These are phyloP conservation scores for Nymphicus hollandicus DNA, from an alignment of 2,113 vertebrate species.

Conservation along the genomic window DNA sequence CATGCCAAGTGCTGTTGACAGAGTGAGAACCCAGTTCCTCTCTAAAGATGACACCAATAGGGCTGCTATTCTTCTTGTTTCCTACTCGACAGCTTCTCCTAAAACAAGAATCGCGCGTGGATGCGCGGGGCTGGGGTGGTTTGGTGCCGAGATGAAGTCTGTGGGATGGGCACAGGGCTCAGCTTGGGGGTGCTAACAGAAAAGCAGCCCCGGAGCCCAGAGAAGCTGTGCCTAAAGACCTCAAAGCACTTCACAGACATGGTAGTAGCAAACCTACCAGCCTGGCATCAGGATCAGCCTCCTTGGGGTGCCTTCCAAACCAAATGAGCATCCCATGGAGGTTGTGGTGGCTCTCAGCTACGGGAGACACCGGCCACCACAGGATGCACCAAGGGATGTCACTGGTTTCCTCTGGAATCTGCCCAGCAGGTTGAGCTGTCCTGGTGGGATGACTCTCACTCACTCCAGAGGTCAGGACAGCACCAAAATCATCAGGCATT, in stretches of 20 bases:
- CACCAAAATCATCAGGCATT: rapidly evolving
- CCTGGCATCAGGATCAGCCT: background rate
- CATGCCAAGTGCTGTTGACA: slow-evolving; percentile 75
- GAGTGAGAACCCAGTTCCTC: slow-evolving; percentile 78
- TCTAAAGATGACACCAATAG: slow-evolving; percentile 67
- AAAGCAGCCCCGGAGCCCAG: background rate
- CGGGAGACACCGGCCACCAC: background rate
- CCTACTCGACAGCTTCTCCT: slow-evolving; percentile 68
- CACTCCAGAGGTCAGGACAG: background rate
- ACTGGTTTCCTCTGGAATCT: background rate
- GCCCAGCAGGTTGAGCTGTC: rapidly evolving
- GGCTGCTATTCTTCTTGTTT: slow-evolving; percentile 71
- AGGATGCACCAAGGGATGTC: rapidly evolving
- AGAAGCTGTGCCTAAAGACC: background rate
- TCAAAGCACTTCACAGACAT: background rate
- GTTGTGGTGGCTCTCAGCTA: background rate
- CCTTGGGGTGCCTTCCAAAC: background rate
- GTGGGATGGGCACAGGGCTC: background rate
- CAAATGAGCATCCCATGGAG: rapidly evolving
- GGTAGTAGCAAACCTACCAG: background rate
- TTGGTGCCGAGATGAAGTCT: background rate
- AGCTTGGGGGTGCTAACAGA: background rate
- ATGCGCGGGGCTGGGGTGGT: rapidly evolving
- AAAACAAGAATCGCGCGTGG: background rate
- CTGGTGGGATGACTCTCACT: background rate